phyloP scores from a whole-genome alignment of 2,797 vertebrate genomes.

The Syngnathus rostellatus region DNA sequence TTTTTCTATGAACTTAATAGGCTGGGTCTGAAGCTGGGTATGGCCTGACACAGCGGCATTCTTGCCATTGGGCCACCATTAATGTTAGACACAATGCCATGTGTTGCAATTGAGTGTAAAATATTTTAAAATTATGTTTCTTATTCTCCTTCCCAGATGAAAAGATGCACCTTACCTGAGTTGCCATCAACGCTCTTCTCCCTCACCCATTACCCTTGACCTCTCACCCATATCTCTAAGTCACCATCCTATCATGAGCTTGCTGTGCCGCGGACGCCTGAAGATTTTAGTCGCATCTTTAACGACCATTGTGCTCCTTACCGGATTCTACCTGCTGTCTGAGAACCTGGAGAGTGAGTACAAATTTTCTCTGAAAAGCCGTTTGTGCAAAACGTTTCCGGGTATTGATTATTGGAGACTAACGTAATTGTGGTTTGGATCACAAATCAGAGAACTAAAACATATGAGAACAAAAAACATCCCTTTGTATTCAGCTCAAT shows the following conservation, averaged over 20 bases:
- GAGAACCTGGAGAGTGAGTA: conserved; percentile 76
- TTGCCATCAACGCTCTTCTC: background rate
- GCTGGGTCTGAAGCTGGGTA: too few species aligned
- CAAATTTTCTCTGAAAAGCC: background rate
- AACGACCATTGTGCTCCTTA: conserved; percentile 68
- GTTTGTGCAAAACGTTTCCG: background rate
- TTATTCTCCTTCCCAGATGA: background rate
- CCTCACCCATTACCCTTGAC: conserved; percentile 1
- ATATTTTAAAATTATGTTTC: background rate
- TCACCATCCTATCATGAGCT: conserved; percentile 73
- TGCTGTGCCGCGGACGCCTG: conserved; percentile 77
- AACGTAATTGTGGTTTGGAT: background rate
- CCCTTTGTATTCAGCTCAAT: too few species aligned
- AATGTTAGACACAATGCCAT: background rate
- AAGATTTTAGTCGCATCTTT: conserved; percentile 74
- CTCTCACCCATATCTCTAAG: conserved; percentile 25
- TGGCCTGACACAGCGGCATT: too few species aligned
- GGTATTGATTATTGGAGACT: background rate
- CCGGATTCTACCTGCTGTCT: conserved; percentile 74
- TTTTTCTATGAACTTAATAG: too few species aligned
- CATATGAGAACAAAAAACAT: background rate
- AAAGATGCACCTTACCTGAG: conserved; percentile 7
- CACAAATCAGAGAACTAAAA: background rate
- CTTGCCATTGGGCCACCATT: too few species aligned
- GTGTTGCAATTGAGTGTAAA: background rate